phyloP scores from a whole-genome alignment of 2,888 invertebrate species.

The Allolobophora icterica region DNA sequence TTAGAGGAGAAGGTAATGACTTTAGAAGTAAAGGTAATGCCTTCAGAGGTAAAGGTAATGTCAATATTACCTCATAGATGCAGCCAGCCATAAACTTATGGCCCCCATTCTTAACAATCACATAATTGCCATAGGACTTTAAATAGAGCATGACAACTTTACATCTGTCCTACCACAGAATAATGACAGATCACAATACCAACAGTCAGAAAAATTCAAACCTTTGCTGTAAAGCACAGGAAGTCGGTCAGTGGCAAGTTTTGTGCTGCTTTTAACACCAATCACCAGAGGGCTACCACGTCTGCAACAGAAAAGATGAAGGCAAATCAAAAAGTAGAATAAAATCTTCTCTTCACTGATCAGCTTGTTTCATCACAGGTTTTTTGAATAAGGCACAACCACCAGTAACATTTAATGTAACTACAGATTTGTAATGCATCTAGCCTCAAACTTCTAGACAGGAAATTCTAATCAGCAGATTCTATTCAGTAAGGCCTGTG shows the following conservation, averaged over 20 bases:
- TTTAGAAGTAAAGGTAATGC: no score
- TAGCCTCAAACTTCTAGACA: no score
- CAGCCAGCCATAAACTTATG: neutral
- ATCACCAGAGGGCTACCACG: conserved; percentile 95
- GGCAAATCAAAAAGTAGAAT: neutral
- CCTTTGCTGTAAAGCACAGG: conserved; percentile 96
- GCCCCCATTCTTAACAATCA: neutral
- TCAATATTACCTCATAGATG: no score
- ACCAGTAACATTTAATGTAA: no score
- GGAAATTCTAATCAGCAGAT: no score
- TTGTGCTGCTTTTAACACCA: conserved; percentile 93
- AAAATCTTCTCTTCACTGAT: neutral
- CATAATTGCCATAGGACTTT: neutral
- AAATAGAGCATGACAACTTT: neutral
- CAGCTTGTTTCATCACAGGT: no score
- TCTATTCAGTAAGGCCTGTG: no score
- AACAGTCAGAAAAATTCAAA: conserved; percentile 62
- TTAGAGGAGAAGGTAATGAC: no score
- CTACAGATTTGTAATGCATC: no score
- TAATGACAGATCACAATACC: neutral
- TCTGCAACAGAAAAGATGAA: conserved; percentile 53
- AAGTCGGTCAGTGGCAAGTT: conserved; percentile 93
- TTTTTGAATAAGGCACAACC: no score
- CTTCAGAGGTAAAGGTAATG: no score
- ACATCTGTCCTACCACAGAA: neutral